Evolutionary conservation across 1,140 invertebrate species (phyloP).

Genomic region (Aricia agestis): DNA sequence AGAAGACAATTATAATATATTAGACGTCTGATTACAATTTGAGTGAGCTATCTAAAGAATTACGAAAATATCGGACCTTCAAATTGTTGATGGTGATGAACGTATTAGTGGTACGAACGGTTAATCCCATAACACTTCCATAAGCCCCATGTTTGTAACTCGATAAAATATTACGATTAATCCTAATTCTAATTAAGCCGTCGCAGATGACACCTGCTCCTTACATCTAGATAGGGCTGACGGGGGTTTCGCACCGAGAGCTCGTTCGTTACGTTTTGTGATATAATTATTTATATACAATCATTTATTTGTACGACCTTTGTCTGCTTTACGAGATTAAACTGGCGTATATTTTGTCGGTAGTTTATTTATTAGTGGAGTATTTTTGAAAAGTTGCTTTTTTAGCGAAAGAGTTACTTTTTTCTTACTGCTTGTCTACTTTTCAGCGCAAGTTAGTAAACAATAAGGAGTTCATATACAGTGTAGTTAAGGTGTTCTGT

Average conservation of each 20-base stretch:
- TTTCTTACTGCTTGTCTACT: too few species aligned
- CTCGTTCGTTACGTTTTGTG: neutral
- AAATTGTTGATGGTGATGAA: neutral
- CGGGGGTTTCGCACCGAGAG: conserved; percentile 8
- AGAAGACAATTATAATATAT: too few species aligned
- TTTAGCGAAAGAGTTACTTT: too few species aligned
- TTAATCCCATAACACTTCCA: conserved; percentile 2
- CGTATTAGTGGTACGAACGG: neutral
- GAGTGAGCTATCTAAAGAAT: too few species aligned
- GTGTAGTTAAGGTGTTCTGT: too few species aligned
- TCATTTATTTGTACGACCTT: neutral
- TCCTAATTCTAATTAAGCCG: conserved; percentile 30
- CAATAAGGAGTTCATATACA: too few species aligned
- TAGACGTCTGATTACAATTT: too few species aligned
- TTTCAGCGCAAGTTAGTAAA: too few species aligned
- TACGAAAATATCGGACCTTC: neutral
- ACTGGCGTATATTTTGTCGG: too few species aligned
- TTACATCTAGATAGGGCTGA: conserved; percentile 23
- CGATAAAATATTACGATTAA: conserved; percentile 28
- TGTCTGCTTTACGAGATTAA: too few species aligned
- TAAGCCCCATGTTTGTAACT: conserved; percentile 13
- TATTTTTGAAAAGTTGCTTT: too few species aligned
- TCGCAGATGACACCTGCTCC: conserved; percentile 28
- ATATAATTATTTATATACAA: neutral
- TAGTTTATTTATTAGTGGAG: too few species aligned